Evolutionary conservation across 2,113 vertebrate species (phyloP).

Genomic region (Lepidothrix coronata): DNA sequence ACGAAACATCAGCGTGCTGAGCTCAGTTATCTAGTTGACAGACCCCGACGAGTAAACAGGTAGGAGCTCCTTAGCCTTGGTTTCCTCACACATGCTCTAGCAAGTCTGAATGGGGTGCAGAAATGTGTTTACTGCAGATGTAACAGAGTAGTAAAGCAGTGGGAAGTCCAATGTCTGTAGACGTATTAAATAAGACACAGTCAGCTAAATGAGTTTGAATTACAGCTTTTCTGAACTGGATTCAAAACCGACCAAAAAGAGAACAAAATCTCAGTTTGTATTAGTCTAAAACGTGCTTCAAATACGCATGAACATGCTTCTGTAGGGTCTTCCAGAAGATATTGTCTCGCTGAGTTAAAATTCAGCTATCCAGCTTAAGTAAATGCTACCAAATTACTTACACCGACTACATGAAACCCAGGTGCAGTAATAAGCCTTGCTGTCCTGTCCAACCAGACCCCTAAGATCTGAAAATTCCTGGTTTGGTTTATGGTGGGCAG

Average conservation of each 20-base stretch:
- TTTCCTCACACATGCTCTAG: slow-evolving; percentile 19
- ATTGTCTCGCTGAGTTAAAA: background rate
- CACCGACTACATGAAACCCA: background rate
- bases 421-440: background rate
- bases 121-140: background rate
- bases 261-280: background rate
- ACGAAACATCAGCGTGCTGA: slow-evolving; percentile 95
- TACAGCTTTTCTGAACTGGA: background rate
- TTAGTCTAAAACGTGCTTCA: background rate
- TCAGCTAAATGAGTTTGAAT: background rate
- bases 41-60: slow-evolving; percentile 98
- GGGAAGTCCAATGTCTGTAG: background rate
- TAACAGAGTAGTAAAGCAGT: background rate
- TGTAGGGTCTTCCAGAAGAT: background rate
- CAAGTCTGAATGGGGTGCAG: background rate
- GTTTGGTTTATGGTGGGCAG: background rate
- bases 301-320: background rate
- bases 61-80: slow-evolving; percentile 63
- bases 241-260: background rate
- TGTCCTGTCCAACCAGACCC: background rate
- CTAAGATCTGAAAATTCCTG: background rate
- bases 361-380: background rate
- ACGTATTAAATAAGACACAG: background rate
- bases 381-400: background rate
- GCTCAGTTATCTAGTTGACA: slow-evolving; percentile 97